Conservation (phyloP, 2,888 invertebrate genomes). For the Notocelia uddmanniana region DNA sequence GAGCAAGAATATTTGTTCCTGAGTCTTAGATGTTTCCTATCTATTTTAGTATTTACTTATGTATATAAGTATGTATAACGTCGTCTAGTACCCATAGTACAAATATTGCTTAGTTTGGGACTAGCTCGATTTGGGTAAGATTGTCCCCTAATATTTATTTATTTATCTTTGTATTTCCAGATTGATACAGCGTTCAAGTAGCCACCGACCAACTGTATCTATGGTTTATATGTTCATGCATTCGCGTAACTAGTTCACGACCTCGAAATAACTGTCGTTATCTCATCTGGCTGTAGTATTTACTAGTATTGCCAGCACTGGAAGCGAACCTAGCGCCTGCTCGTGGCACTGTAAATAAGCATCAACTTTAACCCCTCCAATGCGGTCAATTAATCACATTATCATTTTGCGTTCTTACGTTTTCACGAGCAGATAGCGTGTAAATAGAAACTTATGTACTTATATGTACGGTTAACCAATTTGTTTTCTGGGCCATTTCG, state of each 20-base stretch:
- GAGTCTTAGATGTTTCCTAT: too few species aligned
- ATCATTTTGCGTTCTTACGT: slow-evolving; percentile 21
- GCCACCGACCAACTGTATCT: neutral
- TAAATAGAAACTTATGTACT: neutral
- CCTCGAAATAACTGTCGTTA: slow-evolving; percentile 25
- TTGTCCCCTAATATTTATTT: too few species aligned
- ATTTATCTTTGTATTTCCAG: neutral
- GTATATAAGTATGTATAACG: too few species aligned
- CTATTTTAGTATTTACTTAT: too few species aligned
- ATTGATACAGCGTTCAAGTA: neutral
- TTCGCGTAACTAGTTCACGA: slow-evolving; percentile 23
- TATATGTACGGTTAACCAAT: too few species aligned
- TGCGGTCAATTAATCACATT: slow-evolving; percentile 33
- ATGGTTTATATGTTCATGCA: slow-evolving; percentile 6
- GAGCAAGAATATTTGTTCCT: too few species aligned
- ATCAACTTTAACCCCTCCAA: slow-evolving; percentile 36
- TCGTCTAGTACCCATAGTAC: too few species aligned
- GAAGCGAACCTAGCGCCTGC: neutral
- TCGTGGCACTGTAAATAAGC: slow-evolving; percentile 25
- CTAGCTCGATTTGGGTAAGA: too few species aligned
- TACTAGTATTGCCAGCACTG: neutral
- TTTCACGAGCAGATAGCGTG: neutral
- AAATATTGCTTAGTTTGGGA: too few species aligned
- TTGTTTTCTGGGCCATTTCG: too few species aligned
- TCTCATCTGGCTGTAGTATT: neutral